Percentiles rank a stretch among this genome's conserved stretches.
phyloP scores from a whole-genome alignment of 2,797 vertebrate species.

The Pangasius sanitwongsei region DNA sequence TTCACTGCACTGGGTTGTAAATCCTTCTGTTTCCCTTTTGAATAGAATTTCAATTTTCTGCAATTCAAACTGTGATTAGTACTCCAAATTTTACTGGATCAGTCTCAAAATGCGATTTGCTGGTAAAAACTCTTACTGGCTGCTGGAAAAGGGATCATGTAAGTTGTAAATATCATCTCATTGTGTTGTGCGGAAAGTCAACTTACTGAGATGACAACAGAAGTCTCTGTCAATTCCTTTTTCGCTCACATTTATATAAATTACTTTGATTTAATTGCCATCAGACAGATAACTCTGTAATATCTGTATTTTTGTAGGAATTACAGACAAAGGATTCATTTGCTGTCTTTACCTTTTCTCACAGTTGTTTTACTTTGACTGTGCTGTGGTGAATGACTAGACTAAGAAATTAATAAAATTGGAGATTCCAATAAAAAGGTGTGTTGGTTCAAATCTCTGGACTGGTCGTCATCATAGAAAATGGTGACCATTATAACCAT shows the following conservation, averaged over 20 bases:
- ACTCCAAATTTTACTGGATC: no score
- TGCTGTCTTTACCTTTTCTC: constrained; percentile 30
- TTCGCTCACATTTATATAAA: neutral
- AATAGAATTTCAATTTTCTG: no score
- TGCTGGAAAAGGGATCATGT: no score
- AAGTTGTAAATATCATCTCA: no score
- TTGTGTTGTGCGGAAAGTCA: no score
- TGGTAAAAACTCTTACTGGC: no score
- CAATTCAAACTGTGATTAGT: no score
- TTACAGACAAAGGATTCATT: neutral
- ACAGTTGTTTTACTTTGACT: constrained; percentile 60
- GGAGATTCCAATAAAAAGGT: neutral
- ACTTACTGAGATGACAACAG: neutral
- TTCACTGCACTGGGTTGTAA: no score
- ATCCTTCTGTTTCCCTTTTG: no score
- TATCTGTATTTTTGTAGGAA: neutral
- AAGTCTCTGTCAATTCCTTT: neutral
- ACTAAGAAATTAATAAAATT: constrained; percentile 43
- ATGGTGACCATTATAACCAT: neutral
- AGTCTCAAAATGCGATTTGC: no score
- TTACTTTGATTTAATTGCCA: neutral
- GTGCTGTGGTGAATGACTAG: constrained; percentile 61
- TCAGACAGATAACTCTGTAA: neutral
- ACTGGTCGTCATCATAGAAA: neutral
- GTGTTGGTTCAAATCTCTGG: neutral